Evolutionary conservation across 2,888 invertebrate species (phyloP).

Genomic region (Diarsia dahlii): DNA sequence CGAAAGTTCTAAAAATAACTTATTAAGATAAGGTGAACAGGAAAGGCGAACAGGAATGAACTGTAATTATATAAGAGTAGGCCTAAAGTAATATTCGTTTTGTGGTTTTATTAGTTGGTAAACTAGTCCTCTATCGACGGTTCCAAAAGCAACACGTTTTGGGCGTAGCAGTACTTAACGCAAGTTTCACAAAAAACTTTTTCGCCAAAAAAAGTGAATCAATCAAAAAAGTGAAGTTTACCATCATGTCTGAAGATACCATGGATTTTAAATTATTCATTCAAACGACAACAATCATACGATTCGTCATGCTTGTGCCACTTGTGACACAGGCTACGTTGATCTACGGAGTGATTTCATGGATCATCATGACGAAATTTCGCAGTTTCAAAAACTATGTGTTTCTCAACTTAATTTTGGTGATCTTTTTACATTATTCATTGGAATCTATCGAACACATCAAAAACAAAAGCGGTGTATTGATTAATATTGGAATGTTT

Average conservation of each 20-base stretch:
- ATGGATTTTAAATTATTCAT: neutral
- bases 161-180: neutral
- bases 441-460: no score
- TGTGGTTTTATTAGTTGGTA: neutral
- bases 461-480: no score
- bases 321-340: neutral
- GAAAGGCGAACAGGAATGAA: no score
- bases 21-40: neutral
- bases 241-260: neutral
- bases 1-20: neutral
- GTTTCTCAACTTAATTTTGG: neutral
- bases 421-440: neutral
- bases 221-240: neutral
- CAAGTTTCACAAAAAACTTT: neutral
- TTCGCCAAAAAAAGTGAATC: neutral
- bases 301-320: neutral
- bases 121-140: neutral
- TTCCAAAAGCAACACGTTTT: neutral
- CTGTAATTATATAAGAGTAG: no score
- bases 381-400: slow-evolving; percentile 6
- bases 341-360: slow-evolving; percentile 1
- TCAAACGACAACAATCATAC: neutral
- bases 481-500: no score
- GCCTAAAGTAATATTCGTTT: neutral
- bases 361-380: neutral